Evolutionary conservation across 2,888 invertebrate species (phyloP).

Genomic region (Lasioglossum marginatum): DNA sequence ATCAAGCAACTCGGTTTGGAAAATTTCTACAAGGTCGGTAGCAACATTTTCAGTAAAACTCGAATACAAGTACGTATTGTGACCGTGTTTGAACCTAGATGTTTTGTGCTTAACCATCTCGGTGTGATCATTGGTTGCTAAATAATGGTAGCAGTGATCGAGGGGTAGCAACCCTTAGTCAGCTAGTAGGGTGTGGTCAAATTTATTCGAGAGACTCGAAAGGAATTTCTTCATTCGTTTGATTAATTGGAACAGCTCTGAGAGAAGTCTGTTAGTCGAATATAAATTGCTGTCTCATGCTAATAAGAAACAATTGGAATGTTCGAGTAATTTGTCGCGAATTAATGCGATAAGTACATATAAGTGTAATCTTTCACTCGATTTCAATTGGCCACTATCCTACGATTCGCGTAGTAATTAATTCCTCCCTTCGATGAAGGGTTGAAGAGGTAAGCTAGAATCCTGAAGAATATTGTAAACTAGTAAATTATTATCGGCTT

Average conservation of each 20-base stretch:
- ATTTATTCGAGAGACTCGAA: neutral
- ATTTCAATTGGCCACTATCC: neutral
- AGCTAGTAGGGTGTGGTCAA: neutral
- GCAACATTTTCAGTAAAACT: neutral
- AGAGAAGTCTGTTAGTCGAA: neutral
- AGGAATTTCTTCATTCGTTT: neutral
- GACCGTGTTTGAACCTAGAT: neutral
- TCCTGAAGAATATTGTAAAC: neutral
- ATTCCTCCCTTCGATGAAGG: neutral
- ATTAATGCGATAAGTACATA: neutral
- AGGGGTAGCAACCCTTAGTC: neutral
- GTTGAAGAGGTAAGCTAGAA: neutral
- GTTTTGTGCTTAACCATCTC: slow-evolving; percentile 10
- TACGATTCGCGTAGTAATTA: slow-evolving; percentile 7
- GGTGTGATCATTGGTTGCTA: slow-evolving; percentile 17
- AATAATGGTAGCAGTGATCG: slow-evolving; percentile 2
- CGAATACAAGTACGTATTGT: slow-evolving; percentile 20
- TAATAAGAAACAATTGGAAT: neutral
- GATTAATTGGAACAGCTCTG: neutral
- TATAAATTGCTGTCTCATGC: neutral
- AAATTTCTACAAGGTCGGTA: slow-evolving; percentile 82
- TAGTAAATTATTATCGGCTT: neutral
- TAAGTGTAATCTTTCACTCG: neutral
- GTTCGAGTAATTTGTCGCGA: neutral
- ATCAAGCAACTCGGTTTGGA: slow-evolving; percentile 85